Base-by-base conservation (phyloP, 2,888 invertebrate species). In the Nomada fabriciana region DNA sequence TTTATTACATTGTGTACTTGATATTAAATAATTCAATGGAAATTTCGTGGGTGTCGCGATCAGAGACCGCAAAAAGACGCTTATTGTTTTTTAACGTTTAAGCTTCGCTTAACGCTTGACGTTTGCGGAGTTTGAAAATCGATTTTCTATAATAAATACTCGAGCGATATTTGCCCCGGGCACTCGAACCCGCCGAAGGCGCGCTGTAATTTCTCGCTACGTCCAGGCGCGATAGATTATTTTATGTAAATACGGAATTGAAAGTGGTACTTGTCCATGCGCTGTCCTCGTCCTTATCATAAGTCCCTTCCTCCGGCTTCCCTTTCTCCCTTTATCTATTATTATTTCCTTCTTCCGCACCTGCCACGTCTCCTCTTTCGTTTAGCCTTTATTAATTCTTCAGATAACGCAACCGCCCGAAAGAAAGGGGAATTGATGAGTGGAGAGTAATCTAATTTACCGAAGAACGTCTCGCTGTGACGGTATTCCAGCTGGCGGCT, bases 401-500 rank as follows among this genome's bases (percentile, higher is more conserved):
- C 81, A 73, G 86, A 88, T 88, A 88, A 86, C 89, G 80, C 86
- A 77, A 64, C 68, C 64, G 57, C 42, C 36, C 65, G 53, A 78
- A 64, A 75, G 74, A 67, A 64, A 78, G 83, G 77, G 80, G 88
- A 89, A 91, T 89, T 86, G 91, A 91, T 87, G 89, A 91, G 91
- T 84, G 87, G 86, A 82, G 82, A 86, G 84, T 91, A 90, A 91
- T 90, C 84, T 89, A 91, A 91, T 91, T 91, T 90, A 83, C 79
- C 83, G 78, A 71, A 67, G 85, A 89, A 89, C 88, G 89, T 88
- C 87, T 88, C 85, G 73, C 69, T 42, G 76, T 82, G 78, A 76
- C 72, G 80, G 75, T 88, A 88, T 87, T 86, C 82, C 78, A 74
- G 64, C 80, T 68, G 76, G 81, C 80, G 84, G 88, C 85, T 89